phyloP scores from a whole-genome alignment of 53 echinoderm and acorn worm genomes.

The Zoroaster sp. region DNA sequence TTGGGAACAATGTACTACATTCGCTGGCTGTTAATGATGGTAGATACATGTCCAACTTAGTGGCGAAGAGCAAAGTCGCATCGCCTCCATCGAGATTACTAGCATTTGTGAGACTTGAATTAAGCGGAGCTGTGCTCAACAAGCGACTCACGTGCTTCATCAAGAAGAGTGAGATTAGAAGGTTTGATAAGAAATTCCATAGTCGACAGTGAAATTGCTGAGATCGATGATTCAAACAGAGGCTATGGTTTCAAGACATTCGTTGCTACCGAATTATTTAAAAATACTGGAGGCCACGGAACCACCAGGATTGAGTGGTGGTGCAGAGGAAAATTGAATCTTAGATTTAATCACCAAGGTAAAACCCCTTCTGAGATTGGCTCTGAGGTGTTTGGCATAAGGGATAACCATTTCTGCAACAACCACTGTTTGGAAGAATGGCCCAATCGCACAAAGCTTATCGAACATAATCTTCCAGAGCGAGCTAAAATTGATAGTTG shows the following conservation, averaged over 20 bases:
- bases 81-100: constrained; percentile 33
- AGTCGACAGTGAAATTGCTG: constrained; percentile 62
- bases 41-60: neutral
- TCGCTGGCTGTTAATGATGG: constrained; percentile 30
- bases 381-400: constrained; percentile 19
- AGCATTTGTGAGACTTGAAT: constrained; percentile 51
- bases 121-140: constrained; percentile 59
- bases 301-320: constrained; percentile 58
- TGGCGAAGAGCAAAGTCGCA: constrained; percentile 57
- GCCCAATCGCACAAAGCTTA: constrained; percentile 39
- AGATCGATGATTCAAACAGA: constrained; percentile 53
- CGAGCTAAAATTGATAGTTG: constrained; percentile 33
- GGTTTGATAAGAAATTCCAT: constrained; percentile 30
- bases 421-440: constrained; percentile 33
- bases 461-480: constrained; percentile 13
- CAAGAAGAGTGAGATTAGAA: neutral
- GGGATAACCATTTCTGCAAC: constrained; percentile 43
- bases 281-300: constrained; percentile 38
- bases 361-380: constrained; percentile 11
- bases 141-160: constrained; percentile 33
- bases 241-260: constrained; percentile 63
- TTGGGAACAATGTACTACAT: constrained; percentile 43
- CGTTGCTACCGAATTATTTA: constrained; percentile 55
- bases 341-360: constrained; percentile 53
- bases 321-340: constrained; percentile 22